Evolutionary conservation across 2,797 vertebrate genomes (phyloP), one percentile per base, ranked within the genome.

Genomic region (Sebastes vulpes): DNA sequence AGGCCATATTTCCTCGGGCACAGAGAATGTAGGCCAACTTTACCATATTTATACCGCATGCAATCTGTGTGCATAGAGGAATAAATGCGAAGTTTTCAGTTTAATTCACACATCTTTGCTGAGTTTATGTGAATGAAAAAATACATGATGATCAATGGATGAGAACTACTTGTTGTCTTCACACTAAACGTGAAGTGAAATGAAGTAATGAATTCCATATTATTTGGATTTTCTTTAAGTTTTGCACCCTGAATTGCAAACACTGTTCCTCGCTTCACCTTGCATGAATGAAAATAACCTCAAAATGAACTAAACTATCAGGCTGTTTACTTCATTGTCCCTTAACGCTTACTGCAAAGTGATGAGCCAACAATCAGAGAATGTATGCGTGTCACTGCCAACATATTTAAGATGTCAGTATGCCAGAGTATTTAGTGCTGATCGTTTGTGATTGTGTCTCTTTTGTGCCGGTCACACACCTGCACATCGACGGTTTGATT

Each of bases 1-100:
- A 88, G 88, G 90, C 85, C 91, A 89, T 59, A 61, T 90, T 87
- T 91, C 91, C 84, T 89, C 72, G 75, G 90, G 91, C 90, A 14
- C 38, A 54, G 67, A 31, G 74, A 87, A 93, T 93, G 84, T 92
- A 91, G 93, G 91, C 70, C 89, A 69, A 86, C 81, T 85, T 89
- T 77, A 85, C 75, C 83, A 76, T 89, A 82, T 91, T 81, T 87
- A 69, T 75, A 77, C 66, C 54, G 83, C 69, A 21, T 58, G 76
- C 26, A 50, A 75, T 58, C 35, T 42, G 48, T 20, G 57, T 63
- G 16, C 4, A 69, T 75, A 59, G 72, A 72, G 48, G 28, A 80
- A 38, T 52, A 53, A 7, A 54, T 23, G 72, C 25, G 28, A 18
- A 48, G 65, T 52, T 77, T 76, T 57, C 32, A n/a, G 46, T 69